A percentile compares a stretch with the other conserved stretches of the same genome.
Evolutionary conservation across 64 coral and sea anemone genomes (phyloP).

Genomic region (Pocillopora verrucosa): DNA sequence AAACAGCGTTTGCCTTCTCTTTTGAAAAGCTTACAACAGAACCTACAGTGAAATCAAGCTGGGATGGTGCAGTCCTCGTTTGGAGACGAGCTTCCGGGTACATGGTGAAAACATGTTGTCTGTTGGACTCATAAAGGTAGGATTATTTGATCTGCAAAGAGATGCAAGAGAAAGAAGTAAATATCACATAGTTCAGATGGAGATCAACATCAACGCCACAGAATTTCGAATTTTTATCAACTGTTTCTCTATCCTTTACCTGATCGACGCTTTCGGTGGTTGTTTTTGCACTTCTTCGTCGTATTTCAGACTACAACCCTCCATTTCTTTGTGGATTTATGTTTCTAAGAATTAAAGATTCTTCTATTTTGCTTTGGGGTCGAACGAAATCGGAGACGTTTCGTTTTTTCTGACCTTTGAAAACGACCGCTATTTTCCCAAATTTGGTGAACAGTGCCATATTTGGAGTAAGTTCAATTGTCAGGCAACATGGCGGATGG

Average conservation of each 20-base stretch:
- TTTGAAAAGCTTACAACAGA: neutral
- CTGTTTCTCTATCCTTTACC: too few relatives aligned
- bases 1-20: too few relatives aligned
- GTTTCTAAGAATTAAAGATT: neutral
- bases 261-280: neutral
- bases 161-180: neutral
- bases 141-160: slow-evolving; percentile 14
- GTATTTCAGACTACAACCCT: neutral
- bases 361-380: neutral
- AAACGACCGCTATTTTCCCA: slow-evolving; percentile 26
- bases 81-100: slow-evolving; percentile 48
- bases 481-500: slow-evolving; percentile 3
- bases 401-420: neutral
- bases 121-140: slow-evolving; percentile 57
- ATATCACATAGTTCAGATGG: too few relatives aligned
- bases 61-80: slow-evolving; percentile 22
- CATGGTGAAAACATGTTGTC: slow-evolving; percentile 66
- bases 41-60: slow-evolving; percentile 17
- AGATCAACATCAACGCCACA: neutral
- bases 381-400: neutral
- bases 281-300: neutral
- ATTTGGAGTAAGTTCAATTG: neutral
- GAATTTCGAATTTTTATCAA: too few relatives aligned
- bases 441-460: slow-evolving; percentile 33
- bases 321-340: neutral